Percentiles rank a stretch among this genome's conserved stretches.
Conservation (phyloP, 2,113 vertebrate genomes). For the Loxodonta africana region DNA sequence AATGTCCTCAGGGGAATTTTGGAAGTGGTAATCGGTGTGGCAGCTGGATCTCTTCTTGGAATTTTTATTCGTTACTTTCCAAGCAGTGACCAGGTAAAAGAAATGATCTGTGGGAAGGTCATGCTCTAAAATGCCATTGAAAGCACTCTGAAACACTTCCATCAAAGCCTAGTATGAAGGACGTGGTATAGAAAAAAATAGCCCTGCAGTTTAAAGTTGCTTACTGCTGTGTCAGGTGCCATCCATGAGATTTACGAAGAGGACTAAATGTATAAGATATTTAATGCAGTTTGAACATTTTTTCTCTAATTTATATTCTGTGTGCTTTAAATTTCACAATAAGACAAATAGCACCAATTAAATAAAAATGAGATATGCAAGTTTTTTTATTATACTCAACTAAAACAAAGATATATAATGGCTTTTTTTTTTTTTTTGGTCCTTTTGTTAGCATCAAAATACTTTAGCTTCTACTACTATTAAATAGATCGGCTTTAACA, state of each 20-base stretch:
- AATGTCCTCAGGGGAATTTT: constrained; percentile 93
- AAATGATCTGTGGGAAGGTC: background rate
- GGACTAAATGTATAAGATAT: background rate
- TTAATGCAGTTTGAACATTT: background rate
- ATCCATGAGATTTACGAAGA: background rate
- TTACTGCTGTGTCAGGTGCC: background rate
- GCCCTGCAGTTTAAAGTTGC: background rate
- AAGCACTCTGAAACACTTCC: background rate
- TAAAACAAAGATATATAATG: constrained; percentile 27
- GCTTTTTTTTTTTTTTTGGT: background rate
- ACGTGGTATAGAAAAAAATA: background rate
- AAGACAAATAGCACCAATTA: constrained; percentile 46
- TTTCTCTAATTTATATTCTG: constrained; percentile 8
- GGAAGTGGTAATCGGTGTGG: constrained; percentile 93
- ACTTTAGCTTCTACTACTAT: constrained; percentile 1
- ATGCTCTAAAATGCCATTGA: background rate
- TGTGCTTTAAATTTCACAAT: background rate
- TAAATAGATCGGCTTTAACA: background rate
- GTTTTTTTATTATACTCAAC: background rate
- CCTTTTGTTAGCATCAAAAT: constrained; percentile 54
- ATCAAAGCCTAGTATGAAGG: background rate
- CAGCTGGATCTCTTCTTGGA: constrained; percentile 92
- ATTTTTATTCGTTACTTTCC: constrained; percentile 94
- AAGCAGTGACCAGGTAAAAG: constrained; percentile 95
- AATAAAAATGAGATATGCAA: background rate